Base-by-base conservation (phyloP, 2,888 invertebrate species). In the Rapana venosa region DNA sequence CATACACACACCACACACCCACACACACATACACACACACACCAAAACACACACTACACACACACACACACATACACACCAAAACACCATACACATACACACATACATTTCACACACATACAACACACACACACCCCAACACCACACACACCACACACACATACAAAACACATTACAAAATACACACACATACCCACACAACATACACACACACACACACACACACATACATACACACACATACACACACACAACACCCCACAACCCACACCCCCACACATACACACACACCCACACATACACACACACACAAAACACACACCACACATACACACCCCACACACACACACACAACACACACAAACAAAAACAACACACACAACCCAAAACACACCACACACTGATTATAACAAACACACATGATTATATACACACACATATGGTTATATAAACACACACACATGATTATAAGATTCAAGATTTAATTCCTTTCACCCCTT, bases 11-110 rank as follows among this genome's bases (percentile, higher is more conserved):
- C n/a, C n/a, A n/a, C n/a, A 17, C 87, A 74, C 58, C 8, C 70
- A 70, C 70, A 70, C 26, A 70, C 88, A 79, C 88, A 61, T 84
- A 61, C 88, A 81, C 88, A 81, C 88, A 58, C 70, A 81, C 88
- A 36, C 32, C 8, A n/a, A n/a, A n/a, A n/a, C n/a, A n/a, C n/a
- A n/a, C n/a, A n/a, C n/a, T n/a, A n/a, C n/a, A n/a, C n/a, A n/a
- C n/a, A n/a, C n/a, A n/a, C n/a, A n/a, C n/a, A n/a, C n/a, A n/a
- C n/a, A n/a, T n/a, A n/a, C n/a, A n/a, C n/a, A n/a, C n/a, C n/a
- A n/a, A n/a, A n/a, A n/a, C n/a, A n/a, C n/a, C n/a, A n/a, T n/a
- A n/a, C n/a, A n/a, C n/a, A n/a, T n/a, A n/a, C n/a, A n/a, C n/a
- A n/a, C n/a, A n/a, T n/a, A n/a, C n/a, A n/a, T n/a, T n/a, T n/a